Conservation (phyloP, 2,888 invertebrate genomes). For the Myopa testacea region DNA sequence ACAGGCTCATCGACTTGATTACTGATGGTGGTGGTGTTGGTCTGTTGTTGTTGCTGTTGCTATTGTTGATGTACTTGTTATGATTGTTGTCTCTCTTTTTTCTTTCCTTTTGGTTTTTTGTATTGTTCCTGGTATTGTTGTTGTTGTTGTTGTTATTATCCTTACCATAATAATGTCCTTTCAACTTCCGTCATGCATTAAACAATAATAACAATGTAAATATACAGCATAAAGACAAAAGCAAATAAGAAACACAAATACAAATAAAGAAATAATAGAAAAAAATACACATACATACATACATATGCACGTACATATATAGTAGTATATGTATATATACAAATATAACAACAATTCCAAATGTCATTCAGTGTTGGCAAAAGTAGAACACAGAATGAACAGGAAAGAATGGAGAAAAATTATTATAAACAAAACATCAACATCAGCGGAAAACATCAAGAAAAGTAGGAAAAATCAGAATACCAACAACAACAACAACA, state of each 20-base stretch:
- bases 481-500: background rate
- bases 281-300: too few relatives aligned
- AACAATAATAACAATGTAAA: constrained; percentile 39
- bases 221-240: background rate
- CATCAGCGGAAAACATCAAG: background rate
- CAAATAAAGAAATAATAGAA: background rate
- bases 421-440: background rate
- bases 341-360: too few relatives aligned
- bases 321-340: too few relatives aligned
- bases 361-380: constrained; percentile 2
- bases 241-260: constrained; percentile 1
- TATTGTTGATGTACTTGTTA: constrained; percentile 24
- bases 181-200: constrained; percentile 24
- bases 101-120: constrained; percentile 19
- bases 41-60: background rate
- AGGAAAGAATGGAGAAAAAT: background rate
- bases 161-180: constrained; percentile 12
- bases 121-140: constrained; percentile 35
- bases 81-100: constrained; percentile 24
- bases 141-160: constrained; percentile 42
- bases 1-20: too few relatives aligned
- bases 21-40: too few relatives aligned
- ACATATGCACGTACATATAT: too few relatives aligned
- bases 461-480: background rate
- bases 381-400: background rate